These are phyloP conservation scores for Phenganax stokvisi DNA, from an alignment of 92 coral and sea anemone species.

Conservation along the genomic window DNA sequence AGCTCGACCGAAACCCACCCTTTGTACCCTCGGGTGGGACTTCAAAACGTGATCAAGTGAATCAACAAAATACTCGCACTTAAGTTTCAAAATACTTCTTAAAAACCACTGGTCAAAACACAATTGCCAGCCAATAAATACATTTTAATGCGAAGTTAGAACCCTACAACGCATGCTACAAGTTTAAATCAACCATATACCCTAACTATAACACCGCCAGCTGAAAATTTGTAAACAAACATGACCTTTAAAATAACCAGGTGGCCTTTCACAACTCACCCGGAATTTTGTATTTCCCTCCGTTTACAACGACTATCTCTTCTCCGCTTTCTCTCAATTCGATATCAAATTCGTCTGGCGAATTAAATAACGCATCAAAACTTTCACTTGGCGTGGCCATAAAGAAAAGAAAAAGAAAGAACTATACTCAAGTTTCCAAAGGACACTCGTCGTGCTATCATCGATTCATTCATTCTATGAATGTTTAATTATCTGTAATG, in stretches of 20 bases:
- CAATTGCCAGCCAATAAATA: no score
- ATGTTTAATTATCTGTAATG: no score
- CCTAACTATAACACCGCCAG: neutral
- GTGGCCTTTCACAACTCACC: constrained; percentile 1
- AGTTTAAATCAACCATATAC: neutral
- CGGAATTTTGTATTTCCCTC: constrained; percentile 26
- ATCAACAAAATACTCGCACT: no score
- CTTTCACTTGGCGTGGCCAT: neutral
- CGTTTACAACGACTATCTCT: constrained; percentile 6
- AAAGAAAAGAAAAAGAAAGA: neutral
- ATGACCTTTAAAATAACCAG: neutral
- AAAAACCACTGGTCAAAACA: no score
- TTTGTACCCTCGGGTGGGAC: no score
- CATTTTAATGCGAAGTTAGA: no score
- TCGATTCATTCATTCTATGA: neutral
- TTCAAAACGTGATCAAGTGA: no score
- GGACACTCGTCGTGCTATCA: neutral
- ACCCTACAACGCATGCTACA: no score
- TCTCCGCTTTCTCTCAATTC: constrained; percentile 17
- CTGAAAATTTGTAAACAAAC: neutral
- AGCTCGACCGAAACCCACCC: no score
- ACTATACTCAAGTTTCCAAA: neutral
- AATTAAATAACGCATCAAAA: constrained; percentile 5
- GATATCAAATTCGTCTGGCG: constrained; percentile 27
- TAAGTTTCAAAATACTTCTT: no score